Evolutionary conservation across 2,888 invertebrate genomes (phyloP).

Genomic region (Drosophila prostipennis): DNA sequence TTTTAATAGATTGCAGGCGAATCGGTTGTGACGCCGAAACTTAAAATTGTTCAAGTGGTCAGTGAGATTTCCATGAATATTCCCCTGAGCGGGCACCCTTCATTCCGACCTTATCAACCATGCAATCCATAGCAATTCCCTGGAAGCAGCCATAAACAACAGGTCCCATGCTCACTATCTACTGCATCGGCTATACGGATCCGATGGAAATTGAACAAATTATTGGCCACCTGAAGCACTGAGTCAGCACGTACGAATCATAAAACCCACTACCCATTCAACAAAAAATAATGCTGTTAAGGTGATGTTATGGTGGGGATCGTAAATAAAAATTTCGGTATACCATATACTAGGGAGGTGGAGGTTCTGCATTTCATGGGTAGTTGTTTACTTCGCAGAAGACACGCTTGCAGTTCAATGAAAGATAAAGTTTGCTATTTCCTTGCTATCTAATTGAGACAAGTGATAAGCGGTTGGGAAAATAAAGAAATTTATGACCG

Average conservation of each 20-base stretch:
- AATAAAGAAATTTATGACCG: constrained; percentile 24
- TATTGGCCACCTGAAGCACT: constrained; percentile 24
- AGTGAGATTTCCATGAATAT: constrained; percentile 18
- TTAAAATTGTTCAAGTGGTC: constrained; percentile 5
- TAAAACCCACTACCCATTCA: constrained; percentile 12
- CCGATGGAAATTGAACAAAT: constrained; percentile 25
- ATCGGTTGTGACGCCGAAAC: constrained; percentile 23
- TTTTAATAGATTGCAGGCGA: constrained; percentile 11
- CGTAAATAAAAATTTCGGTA: constrained; percentile 14
- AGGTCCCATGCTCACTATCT: constrained; percentile 21
- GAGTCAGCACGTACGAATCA: constrained; percentile 24
- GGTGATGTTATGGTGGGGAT: constrained; percentile 9
- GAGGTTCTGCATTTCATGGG: constrained; percentile 1
- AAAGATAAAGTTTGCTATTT: constrained; percentile 23
- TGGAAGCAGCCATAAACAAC: constrained; percentile 45
- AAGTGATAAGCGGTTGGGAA: constrained; percentile 1
- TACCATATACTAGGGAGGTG: not conserved
- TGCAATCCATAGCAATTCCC: constrained; percentile 40
- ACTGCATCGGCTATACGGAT: constrained; percentile 7
- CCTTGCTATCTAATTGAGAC: constrained; percentile 10
- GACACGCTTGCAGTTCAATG: constrained; percentile 24
- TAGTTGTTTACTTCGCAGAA: constrained; percentile 25
- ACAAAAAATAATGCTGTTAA: constrained; percentile 20
- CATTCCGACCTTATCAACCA: constrained; percentile 46
- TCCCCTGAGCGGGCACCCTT: not conserved